These are phyloP conservation scores for Agriopis aurantiaria DNA, from an alignment of 2,888 invertebrate species.

Conservation along the genomic window DNA sequence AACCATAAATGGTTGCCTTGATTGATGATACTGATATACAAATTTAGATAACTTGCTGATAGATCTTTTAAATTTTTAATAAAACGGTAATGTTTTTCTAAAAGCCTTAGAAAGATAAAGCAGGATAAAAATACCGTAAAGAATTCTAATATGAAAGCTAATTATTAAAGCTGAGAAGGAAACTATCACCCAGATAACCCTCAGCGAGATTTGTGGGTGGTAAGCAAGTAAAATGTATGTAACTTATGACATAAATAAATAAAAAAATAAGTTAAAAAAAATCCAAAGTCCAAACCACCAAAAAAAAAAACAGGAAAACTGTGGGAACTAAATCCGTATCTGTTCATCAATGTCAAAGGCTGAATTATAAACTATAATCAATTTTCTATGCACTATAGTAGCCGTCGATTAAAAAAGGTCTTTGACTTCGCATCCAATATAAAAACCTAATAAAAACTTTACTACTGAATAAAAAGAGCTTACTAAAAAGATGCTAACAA, in stretches of 20 bases:
- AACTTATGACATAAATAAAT: too few species aligned
- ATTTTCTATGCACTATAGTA: slow-evolving; percentile 12
- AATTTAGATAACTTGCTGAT: slow-evolving; percentile 15
- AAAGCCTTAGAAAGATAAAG: not conserved
- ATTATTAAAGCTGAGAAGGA: too few species aligned
- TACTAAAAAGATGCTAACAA: slow-evolving; percentile 46
- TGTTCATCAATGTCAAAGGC: slow-evolving; percentile 1
- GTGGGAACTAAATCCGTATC: slow-evolving; percentile 6
- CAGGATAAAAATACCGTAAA: not conserved
- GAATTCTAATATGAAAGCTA: too few species aligned
- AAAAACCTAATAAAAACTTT: slow-evolving; percentile 38
- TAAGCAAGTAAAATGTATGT: too few species aligned
- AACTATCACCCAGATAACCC: too few species aligned
- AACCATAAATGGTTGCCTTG: slow-evolving; percentile 28
- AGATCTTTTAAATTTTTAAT: slow-evolving; percentile 8
- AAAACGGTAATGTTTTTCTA: slow-evolving; percentile 7
- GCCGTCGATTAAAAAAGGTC: slow-evolving; percentile 31
- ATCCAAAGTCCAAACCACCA: not conserved
- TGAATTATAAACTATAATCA: slow-evolving; percentile 21
- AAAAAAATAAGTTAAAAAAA: too few species aligned
- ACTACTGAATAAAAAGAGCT: slow-evolving; percentile 35
- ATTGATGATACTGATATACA: slow-evolving; percentile 23
- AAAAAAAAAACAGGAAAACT: slow-evolving; percentile 3
- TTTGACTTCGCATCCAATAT: slow-evolving; percentile 29
- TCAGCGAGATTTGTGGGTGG: too few species aligned